Percentiles rank a stretch among this genome's conserved stretches.
Evolutionary conservation across 2,888 invertebrate genomes (phyloP).

Genomic region (Luperina testacea): DNA sequence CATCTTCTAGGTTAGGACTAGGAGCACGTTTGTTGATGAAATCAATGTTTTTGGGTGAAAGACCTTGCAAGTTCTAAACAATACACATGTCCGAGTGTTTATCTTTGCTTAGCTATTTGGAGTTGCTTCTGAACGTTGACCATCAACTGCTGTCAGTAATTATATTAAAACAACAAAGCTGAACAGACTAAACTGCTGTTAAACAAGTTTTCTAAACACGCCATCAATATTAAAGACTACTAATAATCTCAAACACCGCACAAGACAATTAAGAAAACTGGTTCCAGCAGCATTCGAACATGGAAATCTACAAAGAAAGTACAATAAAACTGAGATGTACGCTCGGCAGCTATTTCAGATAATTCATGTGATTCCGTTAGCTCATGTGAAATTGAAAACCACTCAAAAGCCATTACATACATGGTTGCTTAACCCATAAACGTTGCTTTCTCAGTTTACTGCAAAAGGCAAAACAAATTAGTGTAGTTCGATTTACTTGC

Average conservation of each 20-base stretch:
- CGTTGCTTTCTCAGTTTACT: constrained; percentile 78
- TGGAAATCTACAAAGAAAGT: constrained; percentile 59
- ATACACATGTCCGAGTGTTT: not conserved
- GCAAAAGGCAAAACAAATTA: constrained; percentile 87
- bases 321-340: constrained; percentile 58
- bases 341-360: constrained; percentile 56
- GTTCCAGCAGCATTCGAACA: constrained; percentile 31
- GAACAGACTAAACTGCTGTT: constrained; percentile 15
- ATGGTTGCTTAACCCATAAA: constrained; percentile 76
- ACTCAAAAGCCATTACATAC: constrained; percentile 71
- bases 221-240: constrained; percentile 35
- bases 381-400: constrained; percentile 72
- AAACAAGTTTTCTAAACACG: constrained; percentile 35
- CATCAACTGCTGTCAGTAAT: constrained; percentile 35
- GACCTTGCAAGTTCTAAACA: constrained; percentile 1
- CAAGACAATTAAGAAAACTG: constrained; percentile 53
- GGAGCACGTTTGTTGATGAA: constrained; percentile 51
- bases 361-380: constrained; percentile 61
- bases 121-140: constrained; percentile 29
- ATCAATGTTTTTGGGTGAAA: constrained; percentile 40
- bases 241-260: constrained; percentile 34
- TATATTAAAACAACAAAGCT: constrained; percentile 23
- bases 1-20: constrained; percentile 49
- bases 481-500: constrained; percentile 80
- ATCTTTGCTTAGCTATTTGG: constrained; percentile 11